A percentile compares a stretch with the other conserved stretches of the same genome.
Evolutionary conservation across 2,113 vertebrate species (phyloP).

Genomic region (Pica pica): DNA sequence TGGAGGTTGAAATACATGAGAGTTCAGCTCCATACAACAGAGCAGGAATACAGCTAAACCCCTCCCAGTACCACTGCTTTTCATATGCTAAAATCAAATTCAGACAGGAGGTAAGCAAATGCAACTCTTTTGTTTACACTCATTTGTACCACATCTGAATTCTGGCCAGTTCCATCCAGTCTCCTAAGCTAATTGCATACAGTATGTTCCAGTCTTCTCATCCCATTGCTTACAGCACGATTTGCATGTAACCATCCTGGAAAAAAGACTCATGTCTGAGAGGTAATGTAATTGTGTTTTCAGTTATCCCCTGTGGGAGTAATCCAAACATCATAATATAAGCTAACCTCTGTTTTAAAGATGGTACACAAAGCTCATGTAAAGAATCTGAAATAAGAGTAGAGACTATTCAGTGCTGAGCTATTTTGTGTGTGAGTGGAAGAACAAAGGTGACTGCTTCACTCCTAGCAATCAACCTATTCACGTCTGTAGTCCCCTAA

Average conservation of each 20-base stretch:
- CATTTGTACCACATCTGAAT: background rate
- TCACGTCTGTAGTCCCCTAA: background rate
- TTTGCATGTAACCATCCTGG: background rate
- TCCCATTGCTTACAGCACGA: background rate
- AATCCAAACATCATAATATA: background rate
- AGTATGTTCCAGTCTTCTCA: background rate
- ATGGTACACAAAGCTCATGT: background rate
- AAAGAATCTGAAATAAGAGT: background rate
- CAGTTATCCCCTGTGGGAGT: background rate
- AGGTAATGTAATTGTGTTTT: slow-evolving; percentile 8
- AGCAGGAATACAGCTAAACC: background rate
- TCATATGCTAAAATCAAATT: background rate
- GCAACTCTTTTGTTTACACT: background rate
- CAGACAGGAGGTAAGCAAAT: background rate
- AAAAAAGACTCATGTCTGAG: background rate
- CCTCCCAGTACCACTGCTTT: background rate
- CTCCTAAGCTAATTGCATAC: background rate
- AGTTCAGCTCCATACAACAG: background rate
- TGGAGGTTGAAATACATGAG: background rate
- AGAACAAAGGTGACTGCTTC: background rate
- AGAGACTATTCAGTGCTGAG: background rate
- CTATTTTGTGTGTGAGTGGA: background rate
- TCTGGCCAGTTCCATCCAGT: background rate
- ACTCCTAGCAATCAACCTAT: background rate
- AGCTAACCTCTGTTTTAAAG: background rate